Evolutionary conservation across 2,797 vertebrate species (phyloP).

Genomic region (Yasuhikotakia modesta): DNA sequence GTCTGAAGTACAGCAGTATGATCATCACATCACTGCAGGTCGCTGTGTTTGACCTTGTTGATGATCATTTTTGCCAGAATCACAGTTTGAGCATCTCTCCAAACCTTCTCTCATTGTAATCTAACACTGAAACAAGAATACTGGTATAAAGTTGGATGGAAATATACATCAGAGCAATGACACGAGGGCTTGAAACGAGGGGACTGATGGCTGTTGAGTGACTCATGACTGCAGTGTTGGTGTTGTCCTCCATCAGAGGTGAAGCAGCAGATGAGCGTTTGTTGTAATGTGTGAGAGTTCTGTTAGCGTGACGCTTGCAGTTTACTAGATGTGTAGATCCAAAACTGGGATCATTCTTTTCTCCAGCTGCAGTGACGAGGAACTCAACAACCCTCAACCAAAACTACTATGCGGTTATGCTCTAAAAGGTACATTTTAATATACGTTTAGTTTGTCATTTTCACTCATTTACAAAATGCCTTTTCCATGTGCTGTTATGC

Average conservation of each 20-base stretch:
- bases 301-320: neutral
- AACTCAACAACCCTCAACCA: conserved; percentile 39
- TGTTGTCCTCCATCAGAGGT: neutral
- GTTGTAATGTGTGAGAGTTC: neutral
- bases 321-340: neutral
- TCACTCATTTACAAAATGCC: conserved; percentile 50
- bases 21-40: conserved; percentile 47
- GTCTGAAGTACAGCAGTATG: conserved; percentile 55
- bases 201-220: conserved; percentile 29
- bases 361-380: conserved; percentile 25
- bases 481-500: conserved; percentile 51
- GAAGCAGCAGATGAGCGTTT: neutral
- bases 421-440: conserved; percentile 42
- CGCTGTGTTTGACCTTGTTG: conserved; percentile 31
- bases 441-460: conserved; percentile 52
- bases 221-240: neutral
- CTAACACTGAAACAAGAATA: conserved; percentile 76
- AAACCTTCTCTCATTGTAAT: conserved; percentile 61
- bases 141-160: conserved; percentile 63
- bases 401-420: conserved; percentile 34
- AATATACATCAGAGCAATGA: conserved; percentile 48
- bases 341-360: neutral
- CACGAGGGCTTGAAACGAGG: conserved; percentile 18
- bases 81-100: conserved; percentile 56
- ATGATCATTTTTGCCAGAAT: conserved; percentile 57